phyloP scores from a whole-genome alignment of 2,888 invertebrate genomes.

The Stegana nigrithorax region DNA sequence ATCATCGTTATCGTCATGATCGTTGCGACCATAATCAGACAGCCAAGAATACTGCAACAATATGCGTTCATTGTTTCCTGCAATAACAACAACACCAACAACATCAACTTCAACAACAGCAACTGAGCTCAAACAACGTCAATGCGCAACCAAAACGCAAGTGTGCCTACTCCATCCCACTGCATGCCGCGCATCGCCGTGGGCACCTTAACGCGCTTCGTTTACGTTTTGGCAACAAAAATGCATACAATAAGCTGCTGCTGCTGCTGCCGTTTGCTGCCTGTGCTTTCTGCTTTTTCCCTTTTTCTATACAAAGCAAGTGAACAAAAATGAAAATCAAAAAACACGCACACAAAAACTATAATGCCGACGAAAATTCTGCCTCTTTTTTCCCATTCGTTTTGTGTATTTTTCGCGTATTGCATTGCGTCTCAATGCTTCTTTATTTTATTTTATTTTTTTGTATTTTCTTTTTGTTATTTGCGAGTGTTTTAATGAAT shows the following conservation, averaged over 20 bases:
- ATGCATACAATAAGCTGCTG: slow-evolving; percentile 5
- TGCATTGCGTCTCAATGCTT: too few relatives aligned
- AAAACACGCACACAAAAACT: neutral
- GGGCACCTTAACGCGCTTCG: neutral
- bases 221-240: neutral
- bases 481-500: neutral
- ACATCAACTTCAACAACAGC: neutral
- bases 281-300: neutral
- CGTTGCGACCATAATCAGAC: neutral
- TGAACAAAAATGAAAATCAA: neutral
- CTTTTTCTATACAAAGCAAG: neutral
- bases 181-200: neutral
- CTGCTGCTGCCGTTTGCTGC: too few relatives aligned
- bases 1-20: neutral
- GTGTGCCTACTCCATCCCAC: neutral
- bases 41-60: slow-evolving; percentile 7
- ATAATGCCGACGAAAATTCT: neutral
- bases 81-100: neutral
- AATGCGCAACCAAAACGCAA: too few relatives aligned
- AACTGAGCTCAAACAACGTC: neutral
- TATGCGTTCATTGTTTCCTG: slow-evolving; percentile 13
- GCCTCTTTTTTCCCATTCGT: too few relatives aligned
- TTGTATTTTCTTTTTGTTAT: neutral
- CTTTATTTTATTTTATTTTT: neutral
- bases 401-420: too few relatives aligned